Evolutionary conservation across 2,113 vertebrate genomes (phyloP).

Genomic region (Felis chaus): DNA sequence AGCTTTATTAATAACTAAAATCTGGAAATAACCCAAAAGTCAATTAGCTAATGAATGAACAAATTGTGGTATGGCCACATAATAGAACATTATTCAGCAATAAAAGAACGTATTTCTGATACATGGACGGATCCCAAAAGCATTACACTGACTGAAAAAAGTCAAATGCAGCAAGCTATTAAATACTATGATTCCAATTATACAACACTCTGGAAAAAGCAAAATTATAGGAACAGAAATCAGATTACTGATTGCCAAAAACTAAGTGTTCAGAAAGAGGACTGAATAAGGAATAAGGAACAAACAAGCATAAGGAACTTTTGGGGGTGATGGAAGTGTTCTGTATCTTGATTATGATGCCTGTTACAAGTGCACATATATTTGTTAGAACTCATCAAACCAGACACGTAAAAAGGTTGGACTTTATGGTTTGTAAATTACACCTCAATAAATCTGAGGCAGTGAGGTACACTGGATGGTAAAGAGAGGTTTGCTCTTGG

Average conservation of each 20-base stretch:
- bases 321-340: not conserved
- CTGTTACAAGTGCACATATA: not conserved
- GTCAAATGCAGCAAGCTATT: not conserved
- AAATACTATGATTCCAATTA: conserved; percentile 24
- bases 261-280: not conserved
- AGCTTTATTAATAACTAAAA: conserved; percentile 1
- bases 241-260: not conserved
- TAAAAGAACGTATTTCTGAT: not conserved
- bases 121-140: not conserved
- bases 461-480: not conserved
- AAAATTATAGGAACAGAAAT: not conserved
- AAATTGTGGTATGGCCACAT: not conserved
- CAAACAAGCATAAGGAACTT: not conserved
- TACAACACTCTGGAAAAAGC: not conserved
- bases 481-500: not conserved
- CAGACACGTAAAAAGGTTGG: not conserved
- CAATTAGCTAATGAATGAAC: not conserved
- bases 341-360: not conserved
- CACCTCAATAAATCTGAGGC: conserved; percentile 16
- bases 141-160: not conserved
- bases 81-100: not conserved
- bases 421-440: conserved; percentile 35
- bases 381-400: not conserved
- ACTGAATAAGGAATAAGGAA: not conserved
- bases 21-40: not conserved